Evolutionary conservation across 2,888 invertebrate genomes (phyloP), one percentile per base, ranked within the genome.

Genomic region (Phaedon cochleariae): DNA sequence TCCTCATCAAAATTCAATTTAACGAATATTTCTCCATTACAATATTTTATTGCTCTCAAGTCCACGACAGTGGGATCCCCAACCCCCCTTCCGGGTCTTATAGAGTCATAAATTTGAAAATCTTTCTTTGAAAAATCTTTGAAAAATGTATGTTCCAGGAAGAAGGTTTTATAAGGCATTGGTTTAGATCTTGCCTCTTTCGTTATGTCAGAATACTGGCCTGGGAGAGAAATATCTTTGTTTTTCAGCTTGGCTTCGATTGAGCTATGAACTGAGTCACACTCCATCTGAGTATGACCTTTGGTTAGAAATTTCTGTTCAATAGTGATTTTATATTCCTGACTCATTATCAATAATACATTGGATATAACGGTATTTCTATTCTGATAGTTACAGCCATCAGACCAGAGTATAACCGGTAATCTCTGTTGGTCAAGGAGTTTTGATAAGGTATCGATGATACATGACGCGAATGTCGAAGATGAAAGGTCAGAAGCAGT

Each of bases 21-120:
- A 7, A 21, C 20, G 49, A 15, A 49, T 4, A 49, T 49, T 49
- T 49, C 17, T 20, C 49, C 49, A 49, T 49, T 49, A 7, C 29
- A 48, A 59, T 59, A 59, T 48, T 45, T 59, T 7, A 59, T 10
- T 15, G 29, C 26, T 48, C 22, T 29, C 46, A 59, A 29, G 26
- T 45, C n/a, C 15, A 46, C 48, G 26, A 26, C 59, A 29, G 48
- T 46, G 15, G 59, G 21, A 59, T 59, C 48, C 12, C 48, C 46
- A 41, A 15, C 48, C 2, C 15, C 15, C 59, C 48, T 59, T 45
- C 46, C 59, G n/a, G 59, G 59, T 22, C 46, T 46, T 37, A 59
- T 48, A 2, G 59, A 59, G 12, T 46, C 20, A 18, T 59, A 59
- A 3, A 45, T 18, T 21, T 48, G 59, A 20, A 20, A 49, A 21